Conservation (phyloP, 2,797 vertebrate species). For the Muscicapa striata region DNA sequence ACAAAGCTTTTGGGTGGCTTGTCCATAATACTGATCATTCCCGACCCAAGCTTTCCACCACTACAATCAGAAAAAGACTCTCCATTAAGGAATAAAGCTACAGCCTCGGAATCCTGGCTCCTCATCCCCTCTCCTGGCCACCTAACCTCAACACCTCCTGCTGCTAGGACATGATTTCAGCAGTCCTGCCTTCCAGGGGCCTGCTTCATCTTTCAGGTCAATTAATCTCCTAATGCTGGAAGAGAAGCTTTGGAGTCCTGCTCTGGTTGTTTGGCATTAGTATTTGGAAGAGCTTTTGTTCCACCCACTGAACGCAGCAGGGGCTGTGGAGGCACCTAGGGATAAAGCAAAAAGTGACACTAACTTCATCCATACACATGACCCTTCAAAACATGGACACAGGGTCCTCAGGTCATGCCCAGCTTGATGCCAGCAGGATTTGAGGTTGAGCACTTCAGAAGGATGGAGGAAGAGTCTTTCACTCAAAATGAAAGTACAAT, state of each 20-base stretch:
- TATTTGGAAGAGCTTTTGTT: background rate
- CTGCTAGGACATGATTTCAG: background rate
- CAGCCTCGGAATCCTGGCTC: background rate
- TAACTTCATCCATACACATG: background rate
- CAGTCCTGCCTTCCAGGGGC: background rate
- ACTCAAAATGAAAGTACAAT: background rate
- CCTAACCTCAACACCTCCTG: background rate
- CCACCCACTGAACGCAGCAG: background rate
- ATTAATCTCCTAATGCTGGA: background rate
- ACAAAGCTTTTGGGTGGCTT: constrained; percentile 40
- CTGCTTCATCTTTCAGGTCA: background rate
- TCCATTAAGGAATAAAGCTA: background rate
- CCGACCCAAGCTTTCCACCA: background rate
- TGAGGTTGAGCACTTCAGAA: background rate
- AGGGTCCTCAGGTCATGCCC: background rate
- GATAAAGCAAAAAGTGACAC: background rate
- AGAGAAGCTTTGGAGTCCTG: background rate
- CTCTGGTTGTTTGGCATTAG: background rate
- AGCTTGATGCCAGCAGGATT: background rate
- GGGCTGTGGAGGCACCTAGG: background rate
- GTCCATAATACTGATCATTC: background rate
- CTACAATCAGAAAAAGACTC: background rate
- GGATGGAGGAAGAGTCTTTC: background rate
- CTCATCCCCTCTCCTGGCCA: background rate
- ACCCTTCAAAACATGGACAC: background rate